Evolutionary conservation across 2,888 invertebrate species (phyloP).

Genomic region (Exephanes ischioxanthus): DNA sequence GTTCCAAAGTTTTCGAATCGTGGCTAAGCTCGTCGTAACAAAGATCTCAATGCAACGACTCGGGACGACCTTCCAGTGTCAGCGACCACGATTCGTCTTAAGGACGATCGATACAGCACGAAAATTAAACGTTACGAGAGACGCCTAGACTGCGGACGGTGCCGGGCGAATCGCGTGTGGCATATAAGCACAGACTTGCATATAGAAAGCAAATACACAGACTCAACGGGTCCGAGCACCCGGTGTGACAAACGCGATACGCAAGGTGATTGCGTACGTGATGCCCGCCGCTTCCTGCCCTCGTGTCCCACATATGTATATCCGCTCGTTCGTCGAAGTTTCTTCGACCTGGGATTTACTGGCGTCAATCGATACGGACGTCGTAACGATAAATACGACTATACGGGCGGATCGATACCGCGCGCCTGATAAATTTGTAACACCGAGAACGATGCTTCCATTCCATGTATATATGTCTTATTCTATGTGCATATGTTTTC

Average conservation of each 20-base stretch:
- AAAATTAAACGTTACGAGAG: conserved; percentile 71
- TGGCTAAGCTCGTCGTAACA: not conserved
- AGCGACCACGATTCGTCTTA: conserved; percentile 77
- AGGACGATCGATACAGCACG: conserved; percentile 70
- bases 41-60: conserved; percentile 57
- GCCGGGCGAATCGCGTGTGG: conserved; percentile 32
- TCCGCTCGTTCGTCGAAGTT: conserved; percentile 50
- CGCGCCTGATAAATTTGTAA: not conserved
- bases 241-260: conserved; percentile 76
- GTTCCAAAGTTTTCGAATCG: not conserved
- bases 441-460: not conserved
- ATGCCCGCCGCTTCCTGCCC: conserved; percentile 79
- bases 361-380: not conserved
- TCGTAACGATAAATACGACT: conserved; percentile 1
- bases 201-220: conserved; percentile 73
- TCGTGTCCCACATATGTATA: conserved; percentile 78
- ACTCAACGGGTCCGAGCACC: conserved; percentile 41
- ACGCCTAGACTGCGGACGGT: conserved; percentile 69
- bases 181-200: conserved; percentile 45
- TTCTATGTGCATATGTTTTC: not conserved
- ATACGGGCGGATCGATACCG: not conserved
- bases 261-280: conserved; percentile 81
- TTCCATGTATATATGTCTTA: not conserved
- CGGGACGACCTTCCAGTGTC: conserved; percentile 79
- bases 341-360: conserved; percentile 49